Conservation (phyloP, 2,113 vertebrate genomes). For the Rhinopithecus roxellana region DNA sequence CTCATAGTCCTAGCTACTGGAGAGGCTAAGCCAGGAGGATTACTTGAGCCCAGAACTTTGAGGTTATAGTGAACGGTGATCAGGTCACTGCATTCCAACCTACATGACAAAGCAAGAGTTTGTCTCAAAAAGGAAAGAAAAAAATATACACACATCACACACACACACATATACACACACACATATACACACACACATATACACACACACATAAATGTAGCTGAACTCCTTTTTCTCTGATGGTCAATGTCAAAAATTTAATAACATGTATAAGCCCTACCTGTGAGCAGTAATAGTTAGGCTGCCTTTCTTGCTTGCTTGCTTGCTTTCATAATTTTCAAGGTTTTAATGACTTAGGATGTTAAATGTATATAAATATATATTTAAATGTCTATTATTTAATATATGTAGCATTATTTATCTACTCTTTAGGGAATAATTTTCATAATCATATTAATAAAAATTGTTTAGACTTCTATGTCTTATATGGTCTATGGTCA, state of each 20-base stretch:
- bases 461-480: neutral
- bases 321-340: neutral
- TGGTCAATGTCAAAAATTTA: neutral
- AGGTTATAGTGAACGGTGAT: no score
- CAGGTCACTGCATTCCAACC: no score
- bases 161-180: no score
- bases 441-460: neutral
- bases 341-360: neutral
- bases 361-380: neutral
- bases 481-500: neutral
- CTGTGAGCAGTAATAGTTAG: neutral
- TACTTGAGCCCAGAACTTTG: no score
- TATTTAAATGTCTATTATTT: neutral
- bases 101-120: no score
- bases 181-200: no score
- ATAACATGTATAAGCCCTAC: neutral
- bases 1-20: no score
- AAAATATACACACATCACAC: no score
- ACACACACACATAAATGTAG: neutral
- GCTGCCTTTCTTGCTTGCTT: neutral
- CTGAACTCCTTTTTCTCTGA: neutral
- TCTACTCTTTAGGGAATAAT: neutral
- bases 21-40: no score
- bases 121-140: no score
- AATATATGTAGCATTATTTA: neutral